phyloP scores from a whole-genome alignment of 2,888 invertebrate species.

The Sphecodes monilicornis region DNA sequence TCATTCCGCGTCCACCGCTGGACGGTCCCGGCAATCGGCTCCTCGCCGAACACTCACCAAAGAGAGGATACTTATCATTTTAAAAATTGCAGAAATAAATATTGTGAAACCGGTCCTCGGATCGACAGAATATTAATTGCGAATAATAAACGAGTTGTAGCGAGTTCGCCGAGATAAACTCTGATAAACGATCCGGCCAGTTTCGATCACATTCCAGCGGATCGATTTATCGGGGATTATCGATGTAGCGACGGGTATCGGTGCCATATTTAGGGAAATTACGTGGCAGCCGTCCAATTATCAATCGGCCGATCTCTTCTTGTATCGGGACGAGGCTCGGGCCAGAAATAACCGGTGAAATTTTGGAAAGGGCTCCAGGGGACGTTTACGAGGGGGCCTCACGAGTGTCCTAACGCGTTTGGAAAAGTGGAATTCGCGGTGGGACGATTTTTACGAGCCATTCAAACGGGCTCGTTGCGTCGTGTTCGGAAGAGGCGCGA shows the following conservation, averaged over 20 bases:
- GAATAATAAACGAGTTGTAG: background rate
- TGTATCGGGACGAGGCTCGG: slow-evolving; percentile 1
- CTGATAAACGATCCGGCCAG: background rate
- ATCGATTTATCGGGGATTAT: slow-evolving; percentile 49
- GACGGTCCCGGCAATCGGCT: too few relatives aligned
- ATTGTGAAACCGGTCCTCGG: background rate
- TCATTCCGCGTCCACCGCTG: too few relatives aligned
- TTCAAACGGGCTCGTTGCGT: slow-evolving; percentile 58
- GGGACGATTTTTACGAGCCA: slow-evolving; percentile 60
- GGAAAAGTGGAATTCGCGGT: slow-evolving; percentile 48
- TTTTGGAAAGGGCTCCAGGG: slow-evolving; percentile 34
- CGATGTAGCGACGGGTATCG: background rate
- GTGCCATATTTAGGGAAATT: slow-evolving; percentile 31
- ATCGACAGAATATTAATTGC: background rate
- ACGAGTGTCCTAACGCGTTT: slow-evolving; percentile 47
- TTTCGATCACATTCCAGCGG: slow-evolving; percentile 19
- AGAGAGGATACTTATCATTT: background rate
- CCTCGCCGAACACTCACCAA: too few relatives aligned
- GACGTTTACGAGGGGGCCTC: slow-evolving; percentile 60
- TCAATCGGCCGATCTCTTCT: slow-evolving; percentile 58
- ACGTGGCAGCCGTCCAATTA: slow-evolving; percentile 54
- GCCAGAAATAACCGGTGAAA: slow-evolving; percentile 53
- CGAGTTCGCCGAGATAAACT: background rate
- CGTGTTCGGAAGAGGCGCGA: slow-evolving; percentile 27
- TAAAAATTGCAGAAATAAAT: background rate